Evolutionary conservation across 2,113 vertebrate genomes (phyloP).

Genomic region (Petrocephalus zakoni): DNA sequence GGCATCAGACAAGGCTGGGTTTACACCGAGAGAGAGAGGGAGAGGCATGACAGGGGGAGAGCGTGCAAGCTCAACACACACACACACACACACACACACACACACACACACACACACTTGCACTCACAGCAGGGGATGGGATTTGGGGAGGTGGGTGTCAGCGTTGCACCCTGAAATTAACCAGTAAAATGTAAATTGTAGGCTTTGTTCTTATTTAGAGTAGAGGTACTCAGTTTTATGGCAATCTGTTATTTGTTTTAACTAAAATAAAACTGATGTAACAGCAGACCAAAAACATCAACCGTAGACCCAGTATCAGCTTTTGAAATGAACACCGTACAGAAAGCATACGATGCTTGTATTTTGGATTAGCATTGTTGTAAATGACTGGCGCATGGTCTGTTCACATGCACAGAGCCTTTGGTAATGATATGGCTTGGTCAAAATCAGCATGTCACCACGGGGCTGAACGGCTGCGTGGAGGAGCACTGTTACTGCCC

Average conservation of each 20-base stretch:
- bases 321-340: background rate
- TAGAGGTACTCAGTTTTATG: background rate
- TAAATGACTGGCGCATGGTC: background rate
- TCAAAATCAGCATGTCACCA: background rate
- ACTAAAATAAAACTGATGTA: background rate
- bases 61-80: background rate
- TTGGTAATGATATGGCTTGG: background rate
- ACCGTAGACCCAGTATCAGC: background rate
- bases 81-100: too few species aligned
- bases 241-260: background rate
- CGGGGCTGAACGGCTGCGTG: background rate
- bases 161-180: background rate
- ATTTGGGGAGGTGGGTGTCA: background rate
- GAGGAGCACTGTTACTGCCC: background rate
- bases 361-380: background rate
- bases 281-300: background rate
- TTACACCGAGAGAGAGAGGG: too few species aligned
- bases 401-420: background rate
- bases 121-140: background rate
- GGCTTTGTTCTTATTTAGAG: background rate
- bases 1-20: background rate
- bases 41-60: background rate
- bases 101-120: too few species aligned
- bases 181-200: background rate
- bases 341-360: background rate